Base-by-base conservation (phyloP, 2,797 vertebrate species). In the Sebastes flavidus region DNA sequence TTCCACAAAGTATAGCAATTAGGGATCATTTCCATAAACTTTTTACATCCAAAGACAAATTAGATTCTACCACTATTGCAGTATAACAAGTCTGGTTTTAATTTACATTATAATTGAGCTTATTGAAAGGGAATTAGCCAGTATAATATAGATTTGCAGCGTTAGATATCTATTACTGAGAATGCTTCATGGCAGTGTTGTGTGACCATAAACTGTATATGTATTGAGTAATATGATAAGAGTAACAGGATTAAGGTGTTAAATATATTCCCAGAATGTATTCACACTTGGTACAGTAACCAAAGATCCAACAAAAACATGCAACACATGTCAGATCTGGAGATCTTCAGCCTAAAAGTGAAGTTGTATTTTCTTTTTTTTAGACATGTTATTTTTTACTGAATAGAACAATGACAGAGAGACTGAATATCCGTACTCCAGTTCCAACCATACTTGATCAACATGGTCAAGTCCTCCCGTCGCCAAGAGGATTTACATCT, bases 401-500 rank as follows among this genome's bases (percentile, higher is more conserved):
- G n/a, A 76, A 71, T 24, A 78, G 69, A 81, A 82, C 38, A 81
- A 82, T 65, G 70, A 78, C 52, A 78, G 71, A 76, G 60, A 82
- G 83, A 88, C 58, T 75, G 79, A 88, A 82, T 81, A 83, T 84
- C 80, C 72, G 62, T 78, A 77, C 75, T 91, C 85, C 74, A 92
- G 81, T 88, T 88, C 72, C 32, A 59, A 82, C 77, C 49, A 12
- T 75, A 86, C 79, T 89, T 88, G 88, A 89, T 89, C 85, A 89
- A 83, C 88, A 75, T 81, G 81, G 87, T 91, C 89, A 91, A 90
- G 84, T 86, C 90, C 72, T 92, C 88, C 89, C 61, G 71, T 92
- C 87, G 92, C 86, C 84, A 77, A 85, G 90, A 91, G 88, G 91
- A 94, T 95, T 95, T 95, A 89, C 91, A 92, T 95, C 88, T 94